Percentiles rank a stretch among this genome's conserved stretches.
These are phyloP conservation scores for Luehdorfia chinensis DNA, from an alignment of 1,140 invertebrate genomes.

Conservation along the genomic window DNA sequence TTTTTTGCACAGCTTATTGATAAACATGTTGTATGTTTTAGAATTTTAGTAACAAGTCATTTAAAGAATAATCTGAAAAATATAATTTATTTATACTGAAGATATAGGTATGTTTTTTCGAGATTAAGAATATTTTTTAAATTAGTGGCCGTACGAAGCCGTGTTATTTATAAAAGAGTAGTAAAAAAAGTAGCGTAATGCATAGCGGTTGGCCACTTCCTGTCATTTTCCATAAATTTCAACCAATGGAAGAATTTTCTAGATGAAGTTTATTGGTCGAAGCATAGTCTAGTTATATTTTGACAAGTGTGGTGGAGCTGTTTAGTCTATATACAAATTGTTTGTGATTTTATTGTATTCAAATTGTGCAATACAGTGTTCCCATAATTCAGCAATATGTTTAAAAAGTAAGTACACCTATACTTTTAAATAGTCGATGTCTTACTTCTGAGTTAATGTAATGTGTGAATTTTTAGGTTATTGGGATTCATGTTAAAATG, in stretches of 20 bases:
- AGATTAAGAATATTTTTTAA: too few relatives aligned
- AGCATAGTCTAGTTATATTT: slow-evolving; percentile 20
- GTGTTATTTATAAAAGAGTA: too few relatives aligned
- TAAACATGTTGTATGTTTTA: too few relatives aligned
- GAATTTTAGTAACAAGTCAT: too few relatives aligned
- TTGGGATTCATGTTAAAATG: slow-evolving; percentile 22
- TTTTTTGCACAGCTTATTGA: too few relatives aligned
- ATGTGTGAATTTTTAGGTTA: slow-evolving; percentile 28
- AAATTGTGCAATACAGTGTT: slow-evolving; percentile 16
- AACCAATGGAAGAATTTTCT: slow-evolving; percentile 20
- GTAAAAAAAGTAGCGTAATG: too few relatives aligned
- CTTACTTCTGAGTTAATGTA: slow-evolving; percentile 1
- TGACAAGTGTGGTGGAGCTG: slow-evolving; percentile 28
- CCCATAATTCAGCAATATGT: slow-evolving; percentile 41
- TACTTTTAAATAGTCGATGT: slow-evolving; percentile 12
- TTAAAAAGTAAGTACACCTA: slow-evolving; percentile 61
- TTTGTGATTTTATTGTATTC: slow-evolving; percentile 18
- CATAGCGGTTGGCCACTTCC: background rate
- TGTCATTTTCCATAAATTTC: slow-evolving; percentile 19
- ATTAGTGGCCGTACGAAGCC: too few relatives aligned
- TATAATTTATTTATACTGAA: too few relatives aligned
- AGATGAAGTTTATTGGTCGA: slow-evolving; percentile 22
- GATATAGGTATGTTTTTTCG: too few relatives aligned
- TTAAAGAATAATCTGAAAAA: too few relatives aligned
- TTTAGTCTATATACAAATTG: slow-evolving; percentile 22